Conservation (phyloP, 2,113 vertebrate species). For the Arizona elegans region DNA sequence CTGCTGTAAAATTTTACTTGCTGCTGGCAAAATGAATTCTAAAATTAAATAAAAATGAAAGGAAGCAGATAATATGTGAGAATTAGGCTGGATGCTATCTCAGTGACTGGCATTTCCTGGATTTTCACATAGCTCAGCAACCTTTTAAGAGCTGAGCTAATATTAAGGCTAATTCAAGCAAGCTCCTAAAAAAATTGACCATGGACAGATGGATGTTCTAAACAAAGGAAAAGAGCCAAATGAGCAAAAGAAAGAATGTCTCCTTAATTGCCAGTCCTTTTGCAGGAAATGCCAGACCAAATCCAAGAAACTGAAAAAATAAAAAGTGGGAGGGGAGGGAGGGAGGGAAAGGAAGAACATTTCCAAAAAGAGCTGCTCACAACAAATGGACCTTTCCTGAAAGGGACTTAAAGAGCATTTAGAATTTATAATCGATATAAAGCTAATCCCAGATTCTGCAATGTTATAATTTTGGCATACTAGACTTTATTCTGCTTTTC, state of each 20-base stretch:
- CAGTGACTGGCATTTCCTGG: neutral
- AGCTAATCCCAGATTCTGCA: slow-evolving; percentile 6
- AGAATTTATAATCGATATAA: neutral
- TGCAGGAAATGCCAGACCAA: neutral
- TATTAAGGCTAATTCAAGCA: neutral
- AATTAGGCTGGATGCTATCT: neutral
- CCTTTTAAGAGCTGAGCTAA: neutral
- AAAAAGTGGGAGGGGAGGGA: neutral
- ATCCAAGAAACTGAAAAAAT: neutral
- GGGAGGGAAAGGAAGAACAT: neutral
- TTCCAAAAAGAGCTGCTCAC: neutral
- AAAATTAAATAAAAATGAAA: neutral
- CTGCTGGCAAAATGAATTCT: neutral
- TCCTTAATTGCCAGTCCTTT: neutral
- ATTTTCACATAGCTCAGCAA: neutral
- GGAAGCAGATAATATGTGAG: neutral
- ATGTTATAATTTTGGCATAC: neutral
- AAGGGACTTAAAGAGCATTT: neutral
- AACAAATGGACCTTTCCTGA: neutral
- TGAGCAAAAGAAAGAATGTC: neutral
- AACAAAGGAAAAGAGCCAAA: neutral
- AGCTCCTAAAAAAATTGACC: neutral
- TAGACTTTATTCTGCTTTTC: neutral
- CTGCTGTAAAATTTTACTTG: neutral
- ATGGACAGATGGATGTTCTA: neutral